A percentile compares a stretch with the other conserved stretches of the same genome.
Evolutionary conservation across 2,888 invertebrate species (phyloP).

Genomic region (Cyclophora punctaria): DNA sequence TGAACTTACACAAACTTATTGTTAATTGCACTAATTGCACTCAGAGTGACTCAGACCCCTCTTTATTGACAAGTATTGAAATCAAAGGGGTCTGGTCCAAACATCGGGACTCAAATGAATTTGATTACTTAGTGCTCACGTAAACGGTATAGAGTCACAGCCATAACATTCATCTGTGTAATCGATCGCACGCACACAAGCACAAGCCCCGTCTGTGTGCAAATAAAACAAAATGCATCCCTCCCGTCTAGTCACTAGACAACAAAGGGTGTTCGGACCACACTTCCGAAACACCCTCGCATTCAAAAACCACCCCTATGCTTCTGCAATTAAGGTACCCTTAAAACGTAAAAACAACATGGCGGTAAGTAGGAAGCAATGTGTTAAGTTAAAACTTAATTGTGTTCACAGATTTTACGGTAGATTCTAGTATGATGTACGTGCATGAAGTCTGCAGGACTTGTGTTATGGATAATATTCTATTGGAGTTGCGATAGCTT

Average conservation of each 20-base stretch:
- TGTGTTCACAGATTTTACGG: slow-evolving; percentile 64
- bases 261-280: slow-evolving; percentile 58
- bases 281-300: slow-evolving; percentile 24
- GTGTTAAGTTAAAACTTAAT: slow-evolving; percentile 65
- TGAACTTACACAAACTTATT: too few relatives aligned
- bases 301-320: slow-evolving; percentile 26
- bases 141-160: slow-evolving; percentile 3
- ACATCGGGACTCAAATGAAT: too few relatives aligned
- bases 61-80: too few relatives aligned
- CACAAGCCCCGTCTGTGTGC: slow-evolving; percentile 34
- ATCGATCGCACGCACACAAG: slow-evolving; percentile 37
- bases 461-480: not conserved
- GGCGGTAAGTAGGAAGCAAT: slow-evolving; percentile 47
- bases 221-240: slow-evolving; percentile 67
- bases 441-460: not conserved
- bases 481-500: not conserved
- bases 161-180: slow-evolving; percentile 20
- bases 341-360: slow-evolving; percentile 11
- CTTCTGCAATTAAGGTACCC: slow-evolving; percentile 8
- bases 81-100: too few relatives aligned
- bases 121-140: too few relatives aligned
- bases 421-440: slow-evolving; percentile 25
- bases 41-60: too few relatives aligned
- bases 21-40: too few relatives aligned
- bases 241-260: slow-evolving; percentile 63